Evolutionary conservation across 2,113 vertebrate genomes (phyloP), one percentile per base, ranked within the genome.

Genomic region (Boleophthalmus pectinirostris): DNA sequence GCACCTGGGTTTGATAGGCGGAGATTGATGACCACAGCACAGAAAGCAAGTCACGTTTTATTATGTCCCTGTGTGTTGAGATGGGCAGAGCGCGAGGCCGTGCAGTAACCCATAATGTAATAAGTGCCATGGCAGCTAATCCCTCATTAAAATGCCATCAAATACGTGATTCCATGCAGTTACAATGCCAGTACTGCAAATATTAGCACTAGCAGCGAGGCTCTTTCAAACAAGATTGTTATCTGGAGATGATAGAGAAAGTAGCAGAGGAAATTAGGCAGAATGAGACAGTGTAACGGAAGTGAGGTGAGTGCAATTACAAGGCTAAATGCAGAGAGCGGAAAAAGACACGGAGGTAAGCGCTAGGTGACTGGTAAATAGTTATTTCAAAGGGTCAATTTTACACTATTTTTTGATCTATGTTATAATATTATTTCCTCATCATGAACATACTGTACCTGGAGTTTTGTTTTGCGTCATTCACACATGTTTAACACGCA

Each of bases 51-150:
- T 45, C 65, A 65, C 15, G 47, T 75, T 77, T 54, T 64, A 54
- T 54, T 64, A 54, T 43, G 11, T 21, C 57, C 63, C 65, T 8
- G 69, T 80, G 78, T 77, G 77, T 71, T 69, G 88, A 67, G 77
- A 92, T 89, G 87, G 80, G 80, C 71, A 69, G 56, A 66, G 54
- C 29, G 65, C 67, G n/a, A 56, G 69, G 58, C 74, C 85, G 70
- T 76, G 81, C 80, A 85, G 86, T 79, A 86, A 77, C 79, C 68
- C 61, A 80, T 84, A 47, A 85, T 89, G 88, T 83, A 85, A 81
- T 76, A 90, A 84, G 80, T 73, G 78, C 77, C 53, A 7, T 21
- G 14, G 68, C 33, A 54, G 46, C 54, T 65, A 67, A 72, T 24
- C 70, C 6, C 58, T 74, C 15, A 18, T 45, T 6, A 65, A 14